Conservation (phyloP, 1,140 invertebrate genomes). For the Ips typographus region DNA sequence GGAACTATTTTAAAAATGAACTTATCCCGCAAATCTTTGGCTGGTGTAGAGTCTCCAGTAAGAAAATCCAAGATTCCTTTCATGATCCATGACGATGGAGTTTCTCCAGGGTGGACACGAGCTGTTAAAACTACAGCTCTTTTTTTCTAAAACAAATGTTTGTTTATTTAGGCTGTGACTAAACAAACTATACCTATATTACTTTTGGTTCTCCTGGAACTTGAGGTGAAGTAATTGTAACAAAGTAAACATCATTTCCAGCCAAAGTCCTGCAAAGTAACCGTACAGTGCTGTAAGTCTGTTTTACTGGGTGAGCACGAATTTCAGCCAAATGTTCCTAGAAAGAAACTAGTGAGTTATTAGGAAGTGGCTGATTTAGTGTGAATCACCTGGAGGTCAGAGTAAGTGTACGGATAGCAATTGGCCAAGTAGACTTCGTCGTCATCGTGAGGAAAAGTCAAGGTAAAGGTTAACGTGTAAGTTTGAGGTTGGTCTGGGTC, state of each 20-base stretch:
- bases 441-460: conserved; percentile 86
- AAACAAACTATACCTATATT: conserved; percentile 2
- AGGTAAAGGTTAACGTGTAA: conserved; percentile 91
- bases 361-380: conserved; percentile 43
- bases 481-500: conserved; percentile 53
- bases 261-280: conserved; percentile 83
- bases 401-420: conserved; percentile 96
- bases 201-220: conserved; percentile 42
- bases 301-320: conserved; percentile 75
- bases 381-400: conserved; percentile 63
- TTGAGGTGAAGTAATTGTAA: conserved; percentile 80
- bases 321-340: conserved; percentile 68
- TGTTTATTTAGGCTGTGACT: not conserved
- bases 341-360: not conserved
- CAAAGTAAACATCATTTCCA: conserved; percentile 88
- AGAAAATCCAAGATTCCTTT: conserved; percentile 92
- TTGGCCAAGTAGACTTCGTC: conserved; percentile 95
- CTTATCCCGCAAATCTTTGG: conserved; percentile 81
- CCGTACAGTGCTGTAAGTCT: conserved; percentile 74
- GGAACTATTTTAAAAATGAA: conserved; percentile 96
- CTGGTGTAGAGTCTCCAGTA: conserved; percentile 75
- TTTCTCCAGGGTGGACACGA: conserved; percentile 94
- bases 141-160: conserved; percentile 61
- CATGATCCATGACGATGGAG: conserved; percentile 95
- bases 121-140: conserved; percentile 84